These are phyloP conservation scores for Drosophila ironensis DNA, from an alignment of 1,140 invertebrate genomes.

Conservation along the genomic window DNA sequence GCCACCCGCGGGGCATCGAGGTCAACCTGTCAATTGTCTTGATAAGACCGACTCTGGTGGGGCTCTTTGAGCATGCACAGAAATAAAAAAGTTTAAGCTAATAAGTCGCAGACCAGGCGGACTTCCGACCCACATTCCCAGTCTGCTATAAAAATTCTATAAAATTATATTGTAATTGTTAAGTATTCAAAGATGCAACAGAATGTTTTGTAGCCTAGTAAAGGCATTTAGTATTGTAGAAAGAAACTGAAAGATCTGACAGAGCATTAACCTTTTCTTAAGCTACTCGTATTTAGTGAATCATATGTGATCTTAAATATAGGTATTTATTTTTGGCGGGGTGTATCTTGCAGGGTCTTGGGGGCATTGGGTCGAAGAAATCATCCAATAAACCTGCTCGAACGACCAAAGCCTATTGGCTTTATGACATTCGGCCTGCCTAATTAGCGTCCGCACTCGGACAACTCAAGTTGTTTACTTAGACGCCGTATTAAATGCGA, in stretches of 20 bases:
- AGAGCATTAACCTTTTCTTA: too few relatives aligned
- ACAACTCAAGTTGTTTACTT: constrained; percentile 63
- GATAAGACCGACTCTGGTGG: constrained; percentile 39
- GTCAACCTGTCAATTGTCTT: constrained; percentile 60
- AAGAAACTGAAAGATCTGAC: too few relatives aligned
- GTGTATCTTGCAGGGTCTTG: constrained; percentile 4
- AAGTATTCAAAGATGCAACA: too few relatives aligned
- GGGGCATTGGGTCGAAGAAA: constrained; percentile 12
- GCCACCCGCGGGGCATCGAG: constrained; percentile 49
- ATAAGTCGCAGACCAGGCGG: not conserved
- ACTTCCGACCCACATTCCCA: too few relatives aligned
- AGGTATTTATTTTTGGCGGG: not conserved
- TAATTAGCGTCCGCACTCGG: constrained; percentile 42
- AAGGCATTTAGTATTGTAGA: too few relatives aligned
- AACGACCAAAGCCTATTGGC: constrained; percentile 9
- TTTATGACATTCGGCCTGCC: constrained; percentile 38
- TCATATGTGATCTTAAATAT: too few relatives aligned
- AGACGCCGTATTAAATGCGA: constrained; percentile 66
- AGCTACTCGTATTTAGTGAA: too few relatives aligned
- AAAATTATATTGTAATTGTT: too few relatives aligned
- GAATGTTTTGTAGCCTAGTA: too few relatives aligned
- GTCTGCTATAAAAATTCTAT: too few relatives aligned
- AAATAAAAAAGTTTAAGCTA: not conserved
- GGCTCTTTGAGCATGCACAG: not conserved
- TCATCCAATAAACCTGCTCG: not conserved